A percentile compares a stretch with the other conserved stretches of the same genome.
These are phyloP conservation scores for Melipona quadrifasciata DNA, from an alignment of 1,140 invertebrate species.

Conservation along the genomic window DNA sequence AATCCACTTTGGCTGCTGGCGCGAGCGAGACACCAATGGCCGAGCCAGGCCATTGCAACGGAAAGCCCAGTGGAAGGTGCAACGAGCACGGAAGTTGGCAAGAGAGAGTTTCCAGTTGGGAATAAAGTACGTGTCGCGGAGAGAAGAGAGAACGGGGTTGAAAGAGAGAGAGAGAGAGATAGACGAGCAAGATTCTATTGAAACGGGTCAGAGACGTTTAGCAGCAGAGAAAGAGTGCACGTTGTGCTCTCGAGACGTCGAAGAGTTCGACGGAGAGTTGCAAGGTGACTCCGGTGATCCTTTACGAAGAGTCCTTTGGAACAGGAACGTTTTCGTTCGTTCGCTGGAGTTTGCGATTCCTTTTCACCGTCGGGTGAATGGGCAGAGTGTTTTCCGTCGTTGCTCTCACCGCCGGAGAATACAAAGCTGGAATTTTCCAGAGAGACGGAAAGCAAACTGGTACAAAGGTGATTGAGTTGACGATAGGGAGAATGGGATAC, in stretches of 20 bases:
- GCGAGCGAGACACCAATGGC: not conserved
- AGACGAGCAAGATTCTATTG: slow-evolving; percentile 4
- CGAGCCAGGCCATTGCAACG: not conserved
- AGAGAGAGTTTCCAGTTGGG: not conserved
- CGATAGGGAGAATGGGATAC: slow-evolving; percentile 17
- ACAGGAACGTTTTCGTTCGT: not conserved
- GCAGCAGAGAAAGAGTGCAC: slow-evolving; percentile 4
- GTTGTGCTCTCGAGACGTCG: slow-evolving; percentile 46
- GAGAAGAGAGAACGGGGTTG: not conserved
- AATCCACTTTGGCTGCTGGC: slow-evolving; percentile 53
- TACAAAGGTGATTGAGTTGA: slow-evolving; percentile 7
- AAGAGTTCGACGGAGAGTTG: slow-evolving; percentile 61
- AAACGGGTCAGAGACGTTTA: slow-evolving; percentile 23
- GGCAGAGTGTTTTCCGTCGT: not conserved
- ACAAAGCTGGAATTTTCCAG: slow-evolving; percentile 35
- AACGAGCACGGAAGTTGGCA: not conserved
- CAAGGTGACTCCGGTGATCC: slow-evolving; percentile 69
- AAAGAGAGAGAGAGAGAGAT: not conserved
- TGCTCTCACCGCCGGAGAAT: slow-evolving; percentile 17
- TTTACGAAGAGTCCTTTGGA: not conserved
- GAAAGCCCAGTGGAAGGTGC: slow-evolving; percentile 5
- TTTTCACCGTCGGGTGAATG: not conserved
- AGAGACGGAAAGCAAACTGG: slow-evolving; percentile 19
- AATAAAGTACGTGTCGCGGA: not conserved
- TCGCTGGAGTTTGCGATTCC: not conserved